Conservation (phyloP, 2,797 vertebrate species). For the Antrozous pallidus region DNA sequence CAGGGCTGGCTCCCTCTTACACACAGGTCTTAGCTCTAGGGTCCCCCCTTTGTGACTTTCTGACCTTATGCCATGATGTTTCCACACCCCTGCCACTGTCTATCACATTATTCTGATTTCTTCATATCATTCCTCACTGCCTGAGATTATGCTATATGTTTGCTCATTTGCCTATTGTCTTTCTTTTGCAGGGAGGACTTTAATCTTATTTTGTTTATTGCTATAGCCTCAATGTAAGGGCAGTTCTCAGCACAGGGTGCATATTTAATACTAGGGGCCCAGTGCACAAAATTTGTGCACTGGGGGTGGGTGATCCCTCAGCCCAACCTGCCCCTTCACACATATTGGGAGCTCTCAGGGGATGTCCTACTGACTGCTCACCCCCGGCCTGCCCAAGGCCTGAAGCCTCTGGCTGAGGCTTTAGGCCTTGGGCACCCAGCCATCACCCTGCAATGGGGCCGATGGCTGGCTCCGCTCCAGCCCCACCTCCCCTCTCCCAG, state of each 20-base stretch:
- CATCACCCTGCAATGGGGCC: no score
- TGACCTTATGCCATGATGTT: background rate
- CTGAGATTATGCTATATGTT: background rate
- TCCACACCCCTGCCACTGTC: background rate
- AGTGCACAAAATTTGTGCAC: no score
- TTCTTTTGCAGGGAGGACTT: background rate
- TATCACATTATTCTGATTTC: background rate
- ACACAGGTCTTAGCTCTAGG: background rate
- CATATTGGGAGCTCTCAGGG: no score
- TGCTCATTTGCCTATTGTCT: background rate
- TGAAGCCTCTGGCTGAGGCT: no score
- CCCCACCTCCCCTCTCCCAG: no score
- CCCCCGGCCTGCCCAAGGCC: no score
- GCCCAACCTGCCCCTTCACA: no score
- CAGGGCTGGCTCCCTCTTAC: background rate
- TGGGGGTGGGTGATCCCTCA: no score
- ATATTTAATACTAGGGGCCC: background rate
- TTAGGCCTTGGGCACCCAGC: no score
- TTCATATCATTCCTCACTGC: background rate
- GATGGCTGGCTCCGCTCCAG: no score
- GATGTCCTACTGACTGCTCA: no score
- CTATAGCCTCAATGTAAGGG: background rate
- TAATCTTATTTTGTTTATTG: background rate
- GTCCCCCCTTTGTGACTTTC: background rate
- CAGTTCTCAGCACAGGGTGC: background rate